Percentiles rank a stretch among this genome's conserved stretches.
Evolutionary conservation across 2,113 vertebrate species (phyloP).

Genomic region (Rousettus leschenaultii): DNA sequence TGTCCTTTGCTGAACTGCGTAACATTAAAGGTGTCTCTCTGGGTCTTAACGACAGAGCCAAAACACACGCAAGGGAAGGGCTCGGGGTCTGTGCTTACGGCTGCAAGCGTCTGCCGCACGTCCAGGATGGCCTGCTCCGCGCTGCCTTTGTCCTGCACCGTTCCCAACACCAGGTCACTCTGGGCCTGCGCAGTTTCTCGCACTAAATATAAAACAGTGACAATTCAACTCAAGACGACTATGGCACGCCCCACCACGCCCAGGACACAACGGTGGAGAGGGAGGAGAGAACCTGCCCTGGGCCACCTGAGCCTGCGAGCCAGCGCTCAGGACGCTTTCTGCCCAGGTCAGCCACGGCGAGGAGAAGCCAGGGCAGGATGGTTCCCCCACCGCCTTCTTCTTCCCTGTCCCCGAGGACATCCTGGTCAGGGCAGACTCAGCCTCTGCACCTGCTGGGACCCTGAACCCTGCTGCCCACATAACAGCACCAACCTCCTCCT

Average conservation of each 20-base stretch:
- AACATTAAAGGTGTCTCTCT: neutral
- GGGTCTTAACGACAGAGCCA: neutral
- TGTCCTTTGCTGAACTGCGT: neutral
- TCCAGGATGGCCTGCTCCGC: slow-evolving; percentile 79
- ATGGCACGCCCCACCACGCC: neutral
- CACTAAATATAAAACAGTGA: slow-evolving; percentile 79
- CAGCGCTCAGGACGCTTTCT: neutral
- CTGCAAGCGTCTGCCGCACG: slow-evolving; percentile 75
- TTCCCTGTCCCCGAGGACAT: neutral
- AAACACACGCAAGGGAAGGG: neutral
- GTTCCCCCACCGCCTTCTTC: neutral
- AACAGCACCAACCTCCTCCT: neutral
- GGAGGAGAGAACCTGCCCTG: neutral
- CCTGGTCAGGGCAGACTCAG: neutral
- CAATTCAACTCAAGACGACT: slow-evolving; percentile 44
- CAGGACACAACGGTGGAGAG: neutral
- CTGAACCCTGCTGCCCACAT: neutral
- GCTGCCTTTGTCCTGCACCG: slow-evolving; percentile 76
- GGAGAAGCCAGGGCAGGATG: neutral
- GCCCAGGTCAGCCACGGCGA: neutral
- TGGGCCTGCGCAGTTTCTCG: slow-evolving; percentile 78
- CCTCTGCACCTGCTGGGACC: neutral
- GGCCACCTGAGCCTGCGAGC: neutral
- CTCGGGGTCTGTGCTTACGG: slow-evolving; percentile 78
- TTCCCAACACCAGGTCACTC: slow-evolving; percentile 72